Percentiles rank a stretch among this genome's conserved stretches.
Conservation (phyloP, 1,140 invertebrate species). For the Aphaenogaster floridana region DNA sequence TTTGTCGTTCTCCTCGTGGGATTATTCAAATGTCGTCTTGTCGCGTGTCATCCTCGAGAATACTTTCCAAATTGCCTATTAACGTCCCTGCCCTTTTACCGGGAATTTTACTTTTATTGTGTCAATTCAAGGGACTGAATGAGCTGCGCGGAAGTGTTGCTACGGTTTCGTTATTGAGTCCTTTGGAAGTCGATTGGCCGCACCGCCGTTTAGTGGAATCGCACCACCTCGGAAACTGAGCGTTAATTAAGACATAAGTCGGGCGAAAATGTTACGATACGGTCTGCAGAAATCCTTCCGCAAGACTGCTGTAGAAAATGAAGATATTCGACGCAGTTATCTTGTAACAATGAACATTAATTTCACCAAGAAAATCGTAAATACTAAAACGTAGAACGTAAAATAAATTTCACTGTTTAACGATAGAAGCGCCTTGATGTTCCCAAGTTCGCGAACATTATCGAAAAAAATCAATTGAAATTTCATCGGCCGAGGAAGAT, state of each 20-base stretch:
- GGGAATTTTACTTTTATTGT: conserved; percentile 50
- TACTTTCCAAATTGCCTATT: conserved; percentile 61
- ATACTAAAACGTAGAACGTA: neutral
- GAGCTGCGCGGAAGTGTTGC: neutral
- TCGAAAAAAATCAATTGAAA: neutral
- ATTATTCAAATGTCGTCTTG: conserved; percentile 65
- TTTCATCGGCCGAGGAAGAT: neutral
- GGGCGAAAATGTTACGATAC: conserved; percentile 38
- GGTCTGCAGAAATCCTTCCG: conserved; percentile 22
- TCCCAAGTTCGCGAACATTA: neutral
- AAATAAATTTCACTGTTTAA: conserved; percentile 20
- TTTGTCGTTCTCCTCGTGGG: conserved; percentile 39
- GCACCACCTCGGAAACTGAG: conserved; percentile 1
- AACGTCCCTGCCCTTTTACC: conserved; percentile 7
- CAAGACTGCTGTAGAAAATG: conserved; percentile 13
- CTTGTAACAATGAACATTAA: conserved; percentile 26
- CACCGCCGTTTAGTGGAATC: neutral
- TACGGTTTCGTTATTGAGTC: conserved; percentile 34
- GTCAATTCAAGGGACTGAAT: conserved; percentile 20
- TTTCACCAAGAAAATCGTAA: neutral
- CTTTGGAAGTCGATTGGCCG: conserved; percentile 30
- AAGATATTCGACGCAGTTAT: conserved; percentile 33
- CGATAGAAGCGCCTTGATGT: neutral
- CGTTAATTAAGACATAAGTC: conserved; percentile 54
- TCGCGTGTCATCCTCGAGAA: conserved; percentile 54